Percentiles rank a stretch among this genome's conserved stretches.
phyloP scores from a whole-genome alignment of 2,113 vertebrate genomes.

The Tricholaema leucomelas region DNA sequence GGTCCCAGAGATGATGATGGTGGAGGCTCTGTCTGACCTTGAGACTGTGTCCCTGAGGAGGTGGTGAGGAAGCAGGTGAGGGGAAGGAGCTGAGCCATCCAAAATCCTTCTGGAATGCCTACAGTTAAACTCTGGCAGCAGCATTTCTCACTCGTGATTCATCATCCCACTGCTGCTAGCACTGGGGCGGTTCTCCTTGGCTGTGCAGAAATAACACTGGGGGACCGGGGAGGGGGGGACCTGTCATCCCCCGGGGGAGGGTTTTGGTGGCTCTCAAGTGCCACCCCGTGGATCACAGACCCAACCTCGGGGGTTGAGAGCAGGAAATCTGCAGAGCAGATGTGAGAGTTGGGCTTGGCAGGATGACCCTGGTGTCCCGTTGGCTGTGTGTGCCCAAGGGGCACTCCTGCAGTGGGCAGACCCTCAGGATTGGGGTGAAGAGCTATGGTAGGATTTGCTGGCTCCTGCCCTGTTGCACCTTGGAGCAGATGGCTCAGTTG shows the following conservation, averaged over 20 bases:
- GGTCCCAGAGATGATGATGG: neutral
- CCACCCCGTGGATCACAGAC: accelerated
- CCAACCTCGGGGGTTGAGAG: neutral
- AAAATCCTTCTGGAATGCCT: neutral
- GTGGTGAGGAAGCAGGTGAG: neutral
- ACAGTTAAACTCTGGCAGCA: neutral
- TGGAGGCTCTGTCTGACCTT: neutral
- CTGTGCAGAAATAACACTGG: neutral
- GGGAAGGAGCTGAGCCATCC: neutral
- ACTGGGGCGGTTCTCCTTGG: neutral
- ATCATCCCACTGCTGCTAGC: neutral
- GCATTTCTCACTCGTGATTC: slow-evolving; percentile 54
- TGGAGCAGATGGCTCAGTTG: neutral
- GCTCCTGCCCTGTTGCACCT: neutral
- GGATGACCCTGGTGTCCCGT: accelerated
- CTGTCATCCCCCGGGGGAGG: neutral
- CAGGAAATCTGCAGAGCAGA: neutral
- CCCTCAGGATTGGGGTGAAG: neutral
- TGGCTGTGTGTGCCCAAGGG: accelerated
- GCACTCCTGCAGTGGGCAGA: neutral
- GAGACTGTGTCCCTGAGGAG: accelerated
- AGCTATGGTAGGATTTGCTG: neutral
- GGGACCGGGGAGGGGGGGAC: neutral
- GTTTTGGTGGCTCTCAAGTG: neutral
- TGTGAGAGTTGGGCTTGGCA: too few species aligned